Evolutionary conservation across 2,113 vertebrate genomes (phyloP).

Genomic region (Catharus fuscescens): DNA sequence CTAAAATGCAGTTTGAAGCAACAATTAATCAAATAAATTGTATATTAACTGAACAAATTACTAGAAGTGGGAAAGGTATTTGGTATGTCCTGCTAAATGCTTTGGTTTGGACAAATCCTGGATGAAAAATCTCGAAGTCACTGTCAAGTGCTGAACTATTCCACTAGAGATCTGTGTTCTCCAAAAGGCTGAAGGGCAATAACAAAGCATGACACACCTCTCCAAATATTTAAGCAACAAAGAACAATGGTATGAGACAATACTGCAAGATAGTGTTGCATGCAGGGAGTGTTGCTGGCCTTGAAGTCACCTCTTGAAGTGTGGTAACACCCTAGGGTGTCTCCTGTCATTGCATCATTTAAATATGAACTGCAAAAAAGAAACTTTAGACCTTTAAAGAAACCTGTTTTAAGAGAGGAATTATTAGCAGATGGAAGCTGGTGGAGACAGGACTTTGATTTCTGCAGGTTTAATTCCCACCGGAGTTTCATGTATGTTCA

Average conservation of each 20-base stretch:
- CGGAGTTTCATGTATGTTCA: background rate
- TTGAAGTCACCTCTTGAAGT: constrained; percentile 52
- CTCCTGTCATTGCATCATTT: constrained; percentile 50
- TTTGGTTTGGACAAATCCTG: background rate
- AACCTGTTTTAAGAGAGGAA: background rate
- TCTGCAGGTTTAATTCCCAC: background rate
- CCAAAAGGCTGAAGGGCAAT: background rate
- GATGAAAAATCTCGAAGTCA: background rate
- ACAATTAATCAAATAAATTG: background rate
- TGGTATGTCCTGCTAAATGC: background rate
- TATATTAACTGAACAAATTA: background rate
- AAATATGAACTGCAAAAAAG: background rate
- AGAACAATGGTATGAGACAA: constrained; percentile 47
- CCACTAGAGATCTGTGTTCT: background rate
- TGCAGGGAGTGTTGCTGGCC: constrained; percentile 49
- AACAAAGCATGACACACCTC: constrained; percentile 1
- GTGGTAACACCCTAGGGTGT: constrained; percentile 59
- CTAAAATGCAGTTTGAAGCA: constrained; percentile 9
- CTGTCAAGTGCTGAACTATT: background rate
- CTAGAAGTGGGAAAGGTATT: background rate
- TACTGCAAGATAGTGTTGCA: constrained; percentile 34
- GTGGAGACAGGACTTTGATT: background rate
- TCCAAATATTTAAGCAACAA: constrained; percentile 54
- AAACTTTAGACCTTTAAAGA: constrained; percentile 5
- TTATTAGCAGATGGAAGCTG: background rate